These are phyloP conservation scores for Cenopis cana DNA, from an alignment of 2,888 invertebrate species.

Conservation along the genomic window DNA sequence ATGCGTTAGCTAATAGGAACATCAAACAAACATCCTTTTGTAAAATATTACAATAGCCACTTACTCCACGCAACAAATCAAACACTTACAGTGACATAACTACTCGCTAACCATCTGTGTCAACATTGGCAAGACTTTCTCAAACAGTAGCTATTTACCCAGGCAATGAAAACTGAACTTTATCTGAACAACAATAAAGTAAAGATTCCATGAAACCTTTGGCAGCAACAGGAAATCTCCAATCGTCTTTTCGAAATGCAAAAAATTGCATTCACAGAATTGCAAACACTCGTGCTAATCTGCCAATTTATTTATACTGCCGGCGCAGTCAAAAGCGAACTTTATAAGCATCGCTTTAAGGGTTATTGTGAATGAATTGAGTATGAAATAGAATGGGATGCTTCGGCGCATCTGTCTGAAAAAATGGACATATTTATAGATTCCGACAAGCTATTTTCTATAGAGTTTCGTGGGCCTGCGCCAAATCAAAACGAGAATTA, in stretches of 20 bases:
- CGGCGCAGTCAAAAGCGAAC: background rate
- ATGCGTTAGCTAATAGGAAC: background rate
- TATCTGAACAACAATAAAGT: background rate
- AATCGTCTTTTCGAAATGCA: slow-evolving; percentile 45
- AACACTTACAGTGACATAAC: slow-evolving; percentile 52
- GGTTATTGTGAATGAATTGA: background rate
- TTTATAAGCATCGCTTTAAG: background rate
- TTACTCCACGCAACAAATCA: slow-evolving; percentile 26
- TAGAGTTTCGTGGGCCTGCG: slow-evolving; percentile 47
- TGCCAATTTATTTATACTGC: slow-evolving; percentile 12
- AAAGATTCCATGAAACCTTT: slow-evolving; percentile 4
- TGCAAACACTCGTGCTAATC: slow-evolving; percentile 48
- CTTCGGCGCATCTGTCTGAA: slow-evolving; percentile 45
- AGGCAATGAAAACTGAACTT: background rate
- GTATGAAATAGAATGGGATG: slow-evolving; percentile 41
- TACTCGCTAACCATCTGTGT: slow-evolving; percentile 57
- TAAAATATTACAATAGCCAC: slow-evolving; percentile 20
- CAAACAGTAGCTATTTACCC: slow-evolving; percentile 28
- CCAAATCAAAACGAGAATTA: slow-evolving; percentile 47
- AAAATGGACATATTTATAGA: slow-evolving; percentile 48
- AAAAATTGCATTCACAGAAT: slow-evolving; percentile 49
- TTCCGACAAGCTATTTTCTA: slow-evolving; percentile 48
- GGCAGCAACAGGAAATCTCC: slow-evolving; percentile 43
- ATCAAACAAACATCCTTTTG: slow-evolving; percentile 21
- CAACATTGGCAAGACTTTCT: slow-evolving; percentile 51